Evolutionary conservation across 2,888 invertebrate genomes (phyloP), one percentile per base, ranked within the genome.

Genomic region (Chaetoderma sp.): DNA sequence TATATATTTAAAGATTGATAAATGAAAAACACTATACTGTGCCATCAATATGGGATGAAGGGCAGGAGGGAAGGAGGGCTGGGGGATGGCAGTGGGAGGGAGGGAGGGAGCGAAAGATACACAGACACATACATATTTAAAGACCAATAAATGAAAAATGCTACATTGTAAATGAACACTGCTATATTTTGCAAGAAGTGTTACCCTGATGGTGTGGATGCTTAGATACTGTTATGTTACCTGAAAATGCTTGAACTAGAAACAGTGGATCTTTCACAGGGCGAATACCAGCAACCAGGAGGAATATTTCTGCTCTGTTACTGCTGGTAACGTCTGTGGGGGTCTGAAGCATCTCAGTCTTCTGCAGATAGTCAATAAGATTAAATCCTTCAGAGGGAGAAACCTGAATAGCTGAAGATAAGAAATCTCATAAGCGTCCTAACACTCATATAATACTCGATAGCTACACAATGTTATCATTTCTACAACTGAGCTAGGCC

Each of bases 181-280:
- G n/a, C n/a, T n/a, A n/a, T n/a, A n/a, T n/a, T n/a, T n/a, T n/a
- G n/a, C n/a, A n/a, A n/a, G n/a, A n/a, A n/a, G n/a, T n/a, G n/a
- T n/a, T n/a, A n/a, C n/a, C n/a, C n/a, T n/a, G n/a, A n/a, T n/a
- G n/a, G n/a, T n/a, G n/a, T n/a, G n/a, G n/a, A n/a, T n/a, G n/a
- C n/a, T n/a, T n/a, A n/a, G n/a, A n/a, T n/a, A n/a, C n/a, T n/a
- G n/a, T n/a, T n/a, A n/a, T n/a, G n/a, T 47, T 45, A 84, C 84
- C 80, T 71, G 81, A 75, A 68, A 84, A 81, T 16, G 63, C 63
- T 30, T 77, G 49, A 4, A 82, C 62, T 2, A 83, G 75, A 70
- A 66, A 82, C 5, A 81, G 58, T 4, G 83, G 83, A 58, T 83
- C 81, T 60, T 85, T 85, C 27, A 85, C 85, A 4, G 80, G 77